Percentiles rank a stretch among this genome's conserved stretches.
phyloP scores from a whole-genome alignment of 2,888 invertebrate species.

The Drosophila mimetica region DNA sequence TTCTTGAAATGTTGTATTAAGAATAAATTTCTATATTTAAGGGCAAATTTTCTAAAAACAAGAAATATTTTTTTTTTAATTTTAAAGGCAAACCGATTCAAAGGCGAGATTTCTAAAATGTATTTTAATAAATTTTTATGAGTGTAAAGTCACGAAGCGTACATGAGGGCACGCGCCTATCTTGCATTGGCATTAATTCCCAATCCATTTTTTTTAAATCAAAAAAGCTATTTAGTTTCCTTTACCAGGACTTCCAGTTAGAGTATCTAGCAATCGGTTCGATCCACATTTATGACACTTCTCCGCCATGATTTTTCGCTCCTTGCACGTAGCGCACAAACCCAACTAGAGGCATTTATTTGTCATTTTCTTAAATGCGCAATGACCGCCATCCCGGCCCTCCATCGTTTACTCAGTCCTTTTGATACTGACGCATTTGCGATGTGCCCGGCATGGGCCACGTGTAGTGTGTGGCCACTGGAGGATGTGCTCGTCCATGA shows the following conservation, averaged over 20 bases:
- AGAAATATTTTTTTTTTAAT: too few relatives aligned
- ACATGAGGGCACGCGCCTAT: too few relatives aligned
- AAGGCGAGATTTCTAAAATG: too few relatives aligned
- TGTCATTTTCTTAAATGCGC: conserved; percentile 63
- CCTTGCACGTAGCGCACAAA: conserved; percentile 41
- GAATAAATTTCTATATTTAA: too few relatives aligned
- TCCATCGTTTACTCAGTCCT: conserved; percentile 7
- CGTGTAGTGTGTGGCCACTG: conserved; percentile 27
- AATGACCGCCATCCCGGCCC: conserved; percentile 47
- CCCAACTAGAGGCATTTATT: conserved; percentile 52
- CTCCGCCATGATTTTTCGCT: conserved; percentile 14
- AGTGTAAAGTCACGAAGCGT: too few relatives aligned
- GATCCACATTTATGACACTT: conserved; percentile 13
- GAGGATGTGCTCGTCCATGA: conserved; percentile 47
- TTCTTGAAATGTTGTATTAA: too few relatives aligned
- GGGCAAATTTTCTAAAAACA: too few relatives aligned
- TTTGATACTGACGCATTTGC: conserved; percentile 60
- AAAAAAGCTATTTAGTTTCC: too few relatives aligned
- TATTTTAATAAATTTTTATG: too few relatives aligned
- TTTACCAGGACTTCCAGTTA: neutral
- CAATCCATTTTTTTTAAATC: too few relatives aligned
- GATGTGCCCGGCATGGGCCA: conserved; percentile 48
- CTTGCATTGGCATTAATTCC: too few relatives aligned
- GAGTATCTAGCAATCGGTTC: neutral
- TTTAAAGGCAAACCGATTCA: too few relatives aligned